Base-by-base conservation (phyloP, 2,888 invertebrate species). In the Acronicta aceris region DNA sequence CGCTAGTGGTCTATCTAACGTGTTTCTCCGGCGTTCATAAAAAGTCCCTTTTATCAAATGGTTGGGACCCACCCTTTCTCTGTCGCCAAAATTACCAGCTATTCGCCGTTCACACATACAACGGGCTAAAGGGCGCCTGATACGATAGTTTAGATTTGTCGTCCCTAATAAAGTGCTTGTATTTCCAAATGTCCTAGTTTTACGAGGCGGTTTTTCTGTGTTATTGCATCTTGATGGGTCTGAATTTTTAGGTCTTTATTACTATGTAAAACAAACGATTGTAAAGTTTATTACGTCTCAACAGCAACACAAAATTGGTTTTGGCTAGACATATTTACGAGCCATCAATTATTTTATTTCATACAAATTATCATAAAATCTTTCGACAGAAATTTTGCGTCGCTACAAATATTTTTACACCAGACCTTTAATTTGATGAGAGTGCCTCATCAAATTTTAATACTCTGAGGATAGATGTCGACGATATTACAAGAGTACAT, bases 41-140 rank as follows among this genome's bases (percentile, higher is more conserved):
- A 89, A 88, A 80, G 70, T 65, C 71, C 72, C 80, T 84, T 88
- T 86, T 86, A 84, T 87, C 86, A 88, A 84, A 83, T 80, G 72
- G 74, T 62, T 71, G 75, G 65, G 83, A 62, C 82, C 87, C 90
- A 87, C 91, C 92, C 89, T 89, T 91, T 88, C 83, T 80, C 77
- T 91, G 91, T 92, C 83, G 78, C 78, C 81, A 76, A 86, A 88
- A 92, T 92, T 87, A 89, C 89, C 81, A 82, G 84, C 85, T 80
- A 89, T 91, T 83, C 72, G 62, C 59, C 69, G 76, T 73, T 79
- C 71, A 64, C 82, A 78, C 81, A 80, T 81, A 81, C 81, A 81
- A 79, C 25, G 55, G 62, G 71, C 61, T 60, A 70, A 65, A 70
- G 70, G 70, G 81, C 82, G 76, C 74, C 73, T 60, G 59, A 61